These are phyloP conservation scores for Phalanger gymnotis DNA, from an alignment of 2,797 vertebrate genomes.

Conservation along the genomic window DNA sequence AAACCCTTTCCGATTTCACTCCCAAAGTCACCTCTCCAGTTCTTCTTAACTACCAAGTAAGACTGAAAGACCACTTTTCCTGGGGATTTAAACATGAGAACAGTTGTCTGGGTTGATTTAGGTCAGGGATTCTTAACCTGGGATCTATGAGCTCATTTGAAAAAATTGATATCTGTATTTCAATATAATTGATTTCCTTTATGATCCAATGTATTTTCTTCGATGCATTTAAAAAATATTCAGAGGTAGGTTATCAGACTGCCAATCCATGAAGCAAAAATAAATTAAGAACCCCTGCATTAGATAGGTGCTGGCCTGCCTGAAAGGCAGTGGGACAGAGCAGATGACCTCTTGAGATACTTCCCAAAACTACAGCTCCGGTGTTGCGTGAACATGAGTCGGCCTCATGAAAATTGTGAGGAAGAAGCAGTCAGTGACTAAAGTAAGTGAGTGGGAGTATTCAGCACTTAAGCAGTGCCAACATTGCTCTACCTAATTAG, in stretches of 20 bases:
- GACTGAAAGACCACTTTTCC: neutral
- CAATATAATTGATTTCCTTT: neutral
- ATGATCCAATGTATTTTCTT: neutral
- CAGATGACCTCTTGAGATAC: neutral
- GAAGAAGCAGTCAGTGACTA: slow-evolving; percentile 60
- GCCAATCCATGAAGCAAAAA: neutral
- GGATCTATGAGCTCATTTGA: neutral
- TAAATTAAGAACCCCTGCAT: neutral
- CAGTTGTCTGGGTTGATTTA: neutral
- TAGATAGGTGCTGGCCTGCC: neutral
- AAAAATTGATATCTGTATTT: neutral
- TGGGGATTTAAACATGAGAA: neutral
- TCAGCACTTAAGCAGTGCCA: slow-evolving; percentile 63
- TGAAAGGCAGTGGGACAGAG: neutral
- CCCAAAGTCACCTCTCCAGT: neutral
- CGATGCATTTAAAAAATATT: neutral
- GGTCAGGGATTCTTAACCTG: neutral
- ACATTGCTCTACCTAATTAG: slow-evolving; percentile 70
- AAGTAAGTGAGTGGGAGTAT: slow-evolving; percentile 43
- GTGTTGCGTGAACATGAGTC: slow-evolving; percentile 48
- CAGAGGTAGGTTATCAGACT: neutral
- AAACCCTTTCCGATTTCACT: neutral
- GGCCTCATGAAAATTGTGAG: slow-evolving; percentile 51
- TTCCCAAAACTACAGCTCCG: slow-evolving; percentile 26
- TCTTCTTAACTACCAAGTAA: neutral